phyloP scores from a whole-genome alignment of 2,888 invertebrate genomes.

The Phyto melanocephala region DNA sequence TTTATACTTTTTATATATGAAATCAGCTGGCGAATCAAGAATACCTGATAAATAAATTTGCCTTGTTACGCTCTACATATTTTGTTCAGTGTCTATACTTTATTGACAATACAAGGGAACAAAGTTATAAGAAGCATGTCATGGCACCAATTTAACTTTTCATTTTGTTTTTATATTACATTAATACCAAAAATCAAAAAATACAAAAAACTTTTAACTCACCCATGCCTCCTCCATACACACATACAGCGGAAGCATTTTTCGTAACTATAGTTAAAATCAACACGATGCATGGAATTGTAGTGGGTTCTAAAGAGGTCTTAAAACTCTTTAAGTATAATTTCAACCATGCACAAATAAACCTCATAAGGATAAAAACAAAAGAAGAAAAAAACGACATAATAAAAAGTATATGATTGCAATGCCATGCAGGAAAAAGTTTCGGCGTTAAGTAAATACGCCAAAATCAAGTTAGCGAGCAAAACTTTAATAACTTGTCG shows the following conservation, averaged over 20 bases:
- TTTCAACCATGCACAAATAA: neutral
- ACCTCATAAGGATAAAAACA: neutral
- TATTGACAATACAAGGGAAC: neutral
- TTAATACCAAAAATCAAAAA: slow-evolving; percentile 12
- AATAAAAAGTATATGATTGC: slow-evolving; percentile 4
- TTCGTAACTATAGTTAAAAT: slow-evolving; percentile 17
- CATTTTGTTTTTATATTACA: slow-evolving; percentile 29
- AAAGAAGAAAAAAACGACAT: neutral
- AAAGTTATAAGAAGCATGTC: slow-evolving; percentile 70
- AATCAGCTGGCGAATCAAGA: too few relatives aligned
- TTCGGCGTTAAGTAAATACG: slow-evolving; percentile 26
- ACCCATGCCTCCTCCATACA: neutral
- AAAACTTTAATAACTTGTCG: slow-evolving; percentile 41
- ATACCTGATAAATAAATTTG: too few relatives aligned
- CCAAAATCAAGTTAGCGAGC: slow-evolving; percentile 8
- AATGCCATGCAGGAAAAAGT: neutral
- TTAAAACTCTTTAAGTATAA: slow-evolving; percentile 26
- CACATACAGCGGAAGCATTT: neutral
- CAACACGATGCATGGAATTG: slow-evolving; percentile 5
- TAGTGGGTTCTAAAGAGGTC: slow-evolving; percentile 37
- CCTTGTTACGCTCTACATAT: too few relatives aligned
- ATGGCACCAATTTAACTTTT: slow-evolving; percentile 71
- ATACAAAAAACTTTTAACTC: neutral
- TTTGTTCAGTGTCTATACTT: too few relatives aligned
- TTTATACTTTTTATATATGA: too few relatives aligned